Evolutionary conservation across 2,113 vertebrate species (phyloP).

Genomic region (Loxodonta africana): DNA sequence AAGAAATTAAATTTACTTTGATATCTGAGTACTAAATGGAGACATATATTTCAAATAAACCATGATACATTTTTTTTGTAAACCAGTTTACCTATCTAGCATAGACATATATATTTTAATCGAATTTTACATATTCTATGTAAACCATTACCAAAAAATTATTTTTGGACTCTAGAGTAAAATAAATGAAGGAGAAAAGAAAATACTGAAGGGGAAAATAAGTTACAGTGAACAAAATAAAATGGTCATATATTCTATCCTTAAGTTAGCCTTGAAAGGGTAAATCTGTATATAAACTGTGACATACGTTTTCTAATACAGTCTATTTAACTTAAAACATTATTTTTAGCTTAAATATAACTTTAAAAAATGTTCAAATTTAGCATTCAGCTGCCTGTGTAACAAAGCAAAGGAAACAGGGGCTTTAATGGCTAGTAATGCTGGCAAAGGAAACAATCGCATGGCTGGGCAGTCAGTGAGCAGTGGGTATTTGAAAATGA

Average conservation of each 20-base stretch:
- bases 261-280: not conserved
- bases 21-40: conserved; percentile 32
- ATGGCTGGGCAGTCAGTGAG: not conserved
- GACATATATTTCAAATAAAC: conserved; percentile 24
- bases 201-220: not conserved
- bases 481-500: not conserved
- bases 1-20: conserved; percentile 59
- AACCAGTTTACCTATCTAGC: not conserved
- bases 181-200: not conserved
- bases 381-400: not conserved
- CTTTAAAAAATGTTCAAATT: not conserved
- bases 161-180: not conserved
- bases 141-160: not conserved
- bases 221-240: not conserved
- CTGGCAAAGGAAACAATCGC: not conserved
- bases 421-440: not conserved
- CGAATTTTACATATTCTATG: not conserved
- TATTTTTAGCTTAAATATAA: not conserved
- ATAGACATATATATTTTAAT: conserved; percentile 6
- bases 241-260: not conserved
- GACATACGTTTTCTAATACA: not conserved
- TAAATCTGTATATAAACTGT: not conserved
- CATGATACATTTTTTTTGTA: not conserved
- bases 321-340: conserved; percentile 1
- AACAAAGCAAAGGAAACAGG: not conserved